Base-by-base conservation (phyloP, 2,113 vertebrate genomes). In the Gopherus evgoodei region DNA sequence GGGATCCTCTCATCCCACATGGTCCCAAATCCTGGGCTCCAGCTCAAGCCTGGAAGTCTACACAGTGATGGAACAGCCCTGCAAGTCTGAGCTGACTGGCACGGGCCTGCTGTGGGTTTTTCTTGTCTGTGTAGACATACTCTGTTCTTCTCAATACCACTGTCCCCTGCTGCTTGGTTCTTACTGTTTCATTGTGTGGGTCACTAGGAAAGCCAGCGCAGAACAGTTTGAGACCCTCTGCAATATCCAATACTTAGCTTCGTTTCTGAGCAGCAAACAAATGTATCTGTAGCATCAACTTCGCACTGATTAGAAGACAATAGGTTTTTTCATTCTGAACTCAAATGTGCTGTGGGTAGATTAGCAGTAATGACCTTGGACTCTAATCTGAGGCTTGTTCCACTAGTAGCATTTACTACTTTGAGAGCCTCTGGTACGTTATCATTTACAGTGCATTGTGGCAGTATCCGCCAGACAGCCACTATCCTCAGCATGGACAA, bases 401-500 rank as follows among this genome's bases (percentile, higher is more conserved):
- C 3, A 0, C 56, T 72, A 21, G 7, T 11, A 56, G 59, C 24
- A 8, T n/a, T 65, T 38, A 50, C 87, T 85, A 76, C 31, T 96
- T 97, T 89, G 94, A 93, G 85, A 69, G 65, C 76, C 92, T 50
- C 47, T 90, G 80, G 56, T 83, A 27, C 13, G 0, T 96, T 90
- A 2, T 72, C 83, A 0, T 94, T 92, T 65, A 2, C 98, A 99
- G 99, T 99, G 92, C 99, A 99, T 96, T 99, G 99, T 90, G 99
- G 99, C 95, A 99, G 99, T 97, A 99, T 99, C 96, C 98, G 99
- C 88, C 99, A 99, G 98, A 99, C 99, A 0, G 99, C 99, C 96
- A 99, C 99, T 16, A 99, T 99, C 93, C 97, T 99, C 98, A 99
- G 99, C 91, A 99, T 99, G 99, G 99, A 99, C 98, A 99, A 99